Evolutionary conservation across 2,797 vertebrate genomes (phyloP).

Genomic region (Falco concolor): DNA sequence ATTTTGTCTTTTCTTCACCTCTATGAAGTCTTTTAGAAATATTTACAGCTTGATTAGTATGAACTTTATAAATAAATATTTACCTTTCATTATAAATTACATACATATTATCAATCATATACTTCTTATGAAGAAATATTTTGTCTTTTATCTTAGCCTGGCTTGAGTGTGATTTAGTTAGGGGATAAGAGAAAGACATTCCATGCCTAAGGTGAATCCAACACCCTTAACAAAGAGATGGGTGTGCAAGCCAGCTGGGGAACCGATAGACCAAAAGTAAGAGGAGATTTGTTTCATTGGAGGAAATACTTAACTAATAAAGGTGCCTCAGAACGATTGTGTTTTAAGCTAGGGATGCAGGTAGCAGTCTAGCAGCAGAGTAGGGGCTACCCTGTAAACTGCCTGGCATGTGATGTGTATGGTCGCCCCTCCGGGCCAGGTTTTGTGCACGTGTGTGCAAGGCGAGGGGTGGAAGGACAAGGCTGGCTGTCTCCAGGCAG

Average conservation of each 20-base stretch:
- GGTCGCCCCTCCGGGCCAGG: rapidly evolving
- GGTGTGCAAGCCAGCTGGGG: neutral
- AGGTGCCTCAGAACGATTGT: neutral
- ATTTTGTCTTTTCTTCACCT: neutral
- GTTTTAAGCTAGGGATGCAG: neutral
- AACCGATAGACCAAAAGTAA: neutral
- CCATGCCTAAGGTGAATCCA: neutral
- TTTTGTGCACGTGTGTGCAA: too few species aligned
- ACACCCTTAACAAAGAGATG: neutral
- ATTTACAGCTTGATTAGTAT: neutral
- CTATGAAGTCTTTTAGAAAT: neutral
- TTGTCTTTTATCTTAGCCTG: neutral
- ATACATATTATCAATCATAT: neutral
- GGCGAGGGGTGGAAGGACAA: rapidly evolving
- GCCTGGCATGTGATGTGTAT: rapidly evolving
- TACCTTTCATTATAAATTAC: neutral
- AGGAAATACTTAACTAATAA: neutral
- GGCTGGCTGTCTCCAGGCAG: neutral
- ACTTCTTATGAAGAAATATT: neutral
- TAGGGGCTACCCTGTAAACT: neutral
- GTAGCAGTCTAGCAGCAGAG: neutral
- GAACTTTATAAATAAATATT: neutral
- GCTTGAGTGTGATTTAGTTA: neutral
- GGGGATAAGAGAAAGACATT: neutral
- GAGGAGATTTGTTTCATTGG: neutral